Evolutionary conservation across 2,888 invertebrate genomes (phyloP), one percentile per base, ranked within the genome.

Genomic region (Caprella mutica): DNA sequence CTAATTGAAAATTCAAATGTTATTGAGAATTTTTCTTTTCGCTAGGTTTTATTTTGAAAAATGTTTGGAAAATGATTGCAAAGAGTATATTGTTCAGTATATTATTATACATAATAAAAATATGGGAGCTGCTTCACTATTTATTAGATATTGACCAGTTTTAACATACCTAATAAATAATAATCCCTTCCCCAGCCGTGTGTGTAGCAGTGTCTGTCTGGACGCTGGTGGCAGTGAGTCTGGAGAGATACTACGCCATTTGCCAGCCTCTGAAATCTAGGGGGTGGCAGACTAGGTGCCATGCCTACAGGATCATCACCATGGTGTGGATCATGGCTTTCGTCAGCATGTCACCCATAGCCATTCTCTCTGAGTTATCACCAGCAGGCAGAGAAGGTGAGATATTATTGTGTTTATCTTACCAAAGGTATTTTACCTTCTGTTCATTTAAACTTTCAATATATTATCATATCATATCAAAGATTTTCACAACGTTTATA

Each of bases 221-320:
- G 80, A 86, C 86, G 0, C 70, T 86, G 65, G 85, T 85, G 29
- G 82, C 83, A 50, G 85, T 86, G 66, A 84, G 85, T 5, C 78
- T 85, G 67, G 85, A 86, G 70, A 76, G 85, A 14, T 86, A 84
- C 72, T 85, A 83, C 71, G 86, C 85, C 65, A 85, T 86, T 67
- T 85, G 85, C 69, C 81, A 82, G 70, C 85, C 86, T 0, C 71
- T 86, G 43, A 76, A 82, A 56, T 85, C 85, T 1, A 72, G 85
- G 27, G 74, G 81, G 60, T 86, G 85, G 85, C 85, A 85, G 72
- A 85, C 85, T 0, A 73, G 80, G 60, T 80, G 79, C 52, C 85
- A 86, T 72, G 82, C 85, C 39, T 84, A 84, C 72, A 80, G 80
- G 70, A 80, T 83, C 68, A 83, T 84, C 65, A 74, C 75, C 3